Percentiles rank a stretch among this genome's conserved stretches.
These are phyloP conservation scores for Pteronotus mesoamericanus DNA, from an alignment of 2,797 vertebrate species.

Conservation along the genomic window DNA sequence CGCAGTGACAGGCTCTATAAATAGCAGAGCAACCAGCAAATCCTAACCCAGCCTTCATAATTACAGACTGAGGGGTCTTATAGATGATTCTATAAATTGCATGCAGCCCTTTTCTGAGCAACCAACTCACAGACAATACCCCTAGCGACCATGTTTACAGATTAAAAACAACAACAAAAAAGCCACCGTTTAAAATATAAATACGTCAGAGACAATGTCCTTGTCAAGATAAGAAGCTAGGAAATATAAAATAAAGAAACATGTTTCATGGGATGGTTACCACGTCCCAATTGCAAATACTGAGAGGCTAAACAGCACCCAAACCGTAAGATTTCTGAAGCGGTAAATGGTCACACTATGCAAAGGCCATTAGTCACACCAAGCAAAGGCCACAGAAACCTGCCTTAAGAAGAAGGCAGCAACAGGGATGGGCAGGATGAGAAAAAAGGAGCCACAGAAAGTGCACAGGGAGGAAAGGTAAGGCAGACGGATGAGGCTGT, in stretches of 20 bases:
- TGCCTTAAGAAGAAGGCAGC: not conserved
- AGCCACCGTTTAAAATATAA: not conserved
- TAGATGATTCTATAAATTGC: not conserved
- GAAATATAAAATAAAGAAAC: not conserved
- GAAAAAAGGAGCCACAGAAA: not conserved
- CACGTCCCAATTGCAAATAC: not conserved
- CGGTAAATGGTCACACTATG: not conserved
- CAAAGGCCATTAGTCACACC: not conserved
- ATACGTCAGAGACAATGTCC: not conserved
- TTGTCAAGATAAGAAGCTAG: not conserved
- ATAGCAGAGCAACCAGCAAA: conserved; percentile 58
- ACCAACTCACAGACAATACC: not conserved
- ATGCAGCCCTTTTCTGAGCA: not conserved
- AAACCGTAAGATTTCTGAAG: not conserved
- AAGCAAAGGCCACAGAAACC: not conserved
- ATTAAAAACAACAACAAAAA: no score
- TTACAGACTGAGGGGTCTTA: conserved; percentile 5
- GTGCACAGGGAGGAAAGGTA: not conserved
- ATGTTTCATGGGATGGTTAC: not conserved
- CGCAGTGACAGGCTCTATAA: conserved; percentile 62
- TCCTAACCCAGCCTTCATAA: conserved; percentile 22
- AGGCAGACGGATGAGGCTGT: not conserved
- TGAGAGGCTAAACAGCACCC: not conserved
- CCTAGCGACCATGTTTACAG: not conserved
- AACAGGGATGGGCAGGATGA: not conserved